These are phyloP conservation scores for Mallotus villosus DNA, from an alignment of 2,797 vertebrate species.

Conservation along the genomic window DNA sequence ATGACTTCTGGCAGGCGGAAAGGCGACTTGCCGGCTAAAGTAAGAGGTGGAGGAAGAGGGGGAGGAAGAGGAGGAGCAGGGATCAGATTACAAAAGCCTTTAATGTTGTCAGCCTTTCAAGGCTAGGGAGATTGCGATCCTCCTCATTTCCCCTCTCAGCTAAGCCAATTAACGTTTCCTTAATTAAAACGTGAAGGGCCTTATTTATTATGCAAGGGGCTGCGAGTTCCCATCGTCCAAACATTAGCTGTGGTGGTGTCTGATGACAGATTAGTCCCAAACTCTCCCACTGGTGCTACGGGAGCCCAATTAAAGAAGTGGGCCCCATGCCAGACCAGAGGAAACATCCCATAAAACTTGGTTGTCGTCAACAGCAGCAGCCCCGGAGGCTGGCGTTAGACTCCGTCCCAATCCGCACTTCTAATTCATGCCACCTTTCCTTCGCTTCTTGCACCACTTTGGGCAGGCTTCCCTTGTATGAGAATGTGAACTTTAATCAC, in stretches of 20 bases:
- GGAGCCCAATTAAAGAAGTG: constrained; percentile 61
- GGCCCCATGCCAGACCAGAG: constrained; percentile 21
- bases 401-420: not conserved
- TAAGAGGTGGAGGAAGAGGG: not conserved
- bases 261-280: constrained; percentile 43
- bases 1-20: no score
- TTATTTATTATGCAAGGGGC: constrained; percentile 54
- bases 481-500: constrained; percentile 40
- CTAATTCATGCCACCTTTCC: constrained; percentile 15
- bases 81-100: constrained; percentile 4
- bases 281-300: constrained; percentile 26
- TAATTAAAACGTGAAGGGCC: constrained; percentile 68
- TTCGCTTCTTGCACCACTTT: constrained; percentile 11
- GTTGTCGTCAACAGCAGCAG: not conserved
- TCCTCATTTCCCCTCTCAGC: constrained; percentile 36
- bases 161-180: constrained; percentile 61
- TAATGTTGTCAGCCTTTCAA: constrained; percentile 1
- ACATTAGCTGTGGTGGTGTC: constrained; percentile 55
- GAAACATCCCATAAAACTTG: constrained; percentile 26
- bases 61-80: constrained; percentile 13
- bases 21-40: not conserved
- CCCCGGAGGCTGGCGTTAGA: not conserved
- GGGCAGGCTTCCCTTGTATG: constrained; percentile 29
- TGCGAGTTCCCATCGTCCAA: constrained; percentile 55
- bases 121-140: not conserved